Base-by-base conservation (phyloP, 2,888 invertebrate genomes). In the Noctua janthe region DNA sequence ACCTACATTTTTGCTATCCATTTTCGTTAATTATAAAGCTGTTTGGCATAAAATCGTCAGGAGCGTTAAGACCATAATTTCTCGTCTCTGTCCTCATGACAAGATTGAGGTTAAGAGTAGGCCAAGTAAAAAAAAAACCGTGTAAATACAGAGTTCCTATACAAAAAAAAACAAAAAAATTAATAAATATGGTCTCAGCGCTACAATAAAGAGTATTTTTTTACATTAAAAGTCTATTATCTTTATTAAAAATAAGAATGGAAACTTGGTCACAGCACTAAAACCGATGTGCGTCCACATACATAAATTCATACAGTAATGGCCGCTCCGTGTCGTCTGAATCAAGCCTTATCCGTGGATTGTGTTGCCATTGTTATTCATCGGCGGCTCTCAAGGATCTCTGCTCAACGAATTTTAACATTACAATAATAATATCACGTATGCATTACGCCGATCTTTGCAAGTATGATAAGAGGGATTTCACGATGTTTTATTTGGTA, bases 241-340 rank as follows among this genome's bases (percentile, higher is more conserved):
- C 47, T 74, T 20, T 71, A 47, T 62, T 86, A 64, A 78, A 66
- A 74, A 70, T 47, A 80, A 76, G 69, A 72, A 51, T 56, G 66
- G 75, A 74, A 74, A 73, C 54, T 72, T 77, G 75, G 77, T 56
- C 71, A 71, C 71, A 23, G 47, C 74, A 79, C 81, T 82, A 80
- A 87, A 87, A 88, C 86, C 80, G 76, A 80, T 79, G 71, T 66
- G 81, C 51, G 83, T 49, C 59, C 70, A 86, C 91, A 95, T 96
- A 94, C 96, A 97, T 96, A 95, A 93, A 97, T 97, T 96, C 97
- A 96, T 96, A 94, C 89, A 83, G 93, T 96, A 96, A 96, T 97
- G 96, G 96, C 84, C 74, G 90, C 92, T 87, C 88, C 94, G 89
- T 96, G 96, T 96, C 92, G 83, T 87, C 89, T 89, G 91, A 91